Evolutionary conservation across 2,797 vertebrate species (phyloP).

Genomic region (Melanotaenia maccullochi): DNA sequence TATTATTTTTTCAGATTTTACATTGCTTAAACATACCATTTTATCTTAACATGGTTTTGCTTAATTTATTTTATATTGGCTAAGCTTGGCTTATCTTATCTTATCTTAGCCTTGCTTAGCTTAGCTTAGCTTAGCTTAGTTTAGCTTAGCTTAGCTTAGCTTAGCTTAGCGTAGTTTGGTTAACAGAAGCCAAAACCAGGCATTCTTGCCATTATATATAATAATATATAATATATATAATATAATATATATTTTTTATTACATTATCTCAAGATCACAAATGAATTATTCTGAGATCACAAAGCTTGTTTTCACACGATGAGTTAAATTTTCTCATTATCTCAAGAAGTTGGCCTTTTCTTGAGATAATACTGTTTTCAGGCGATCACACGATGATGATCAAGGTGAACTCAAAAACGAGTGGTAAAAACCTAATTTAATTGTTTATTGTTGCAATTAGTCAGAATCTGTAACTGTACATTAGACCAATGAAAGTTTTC

Average conservation of each 20-base stretch:
- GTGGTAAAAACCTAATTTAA: not conserved
- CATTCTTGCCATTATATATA: not conserved
- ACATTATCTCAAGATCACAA: not conserved
- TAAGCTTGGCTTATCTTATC: not conserved
- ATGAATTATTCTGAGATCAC: no score
- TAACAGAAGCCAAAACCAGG: not conserved
- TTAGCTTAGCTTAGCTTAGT: no score
- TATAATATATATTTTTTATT: not conserved
- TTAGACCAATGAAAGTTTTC: not conserved
- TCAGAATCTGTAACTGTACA: no score
- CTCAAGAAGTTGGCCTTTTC: not conserved
- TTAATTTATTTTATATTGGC: not conserved
- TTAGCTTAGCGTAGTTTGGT: no score
- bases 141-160: not conserved
- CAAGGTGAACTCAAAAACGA: not conserved
- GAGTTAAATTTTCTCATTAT: not conserved
- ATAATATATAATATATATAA: no score
- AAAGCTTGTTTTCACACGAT: no score
- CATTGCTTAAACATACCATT: not conserved
- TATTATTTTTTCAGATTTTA: not conserved
- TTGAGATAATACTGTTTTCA: not conserved
- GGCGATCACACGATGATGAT: not conserved
- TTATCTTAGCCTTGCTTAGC: not conserved
- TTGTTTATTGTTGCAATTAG: not conserved
- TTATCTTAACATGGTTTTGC: not conserved